These are phyloP conservation scores for Centroberyx gerrardi DNA, from an alignment of 2,797 vertebrate species.

Conservation along the genomic window DNA sequence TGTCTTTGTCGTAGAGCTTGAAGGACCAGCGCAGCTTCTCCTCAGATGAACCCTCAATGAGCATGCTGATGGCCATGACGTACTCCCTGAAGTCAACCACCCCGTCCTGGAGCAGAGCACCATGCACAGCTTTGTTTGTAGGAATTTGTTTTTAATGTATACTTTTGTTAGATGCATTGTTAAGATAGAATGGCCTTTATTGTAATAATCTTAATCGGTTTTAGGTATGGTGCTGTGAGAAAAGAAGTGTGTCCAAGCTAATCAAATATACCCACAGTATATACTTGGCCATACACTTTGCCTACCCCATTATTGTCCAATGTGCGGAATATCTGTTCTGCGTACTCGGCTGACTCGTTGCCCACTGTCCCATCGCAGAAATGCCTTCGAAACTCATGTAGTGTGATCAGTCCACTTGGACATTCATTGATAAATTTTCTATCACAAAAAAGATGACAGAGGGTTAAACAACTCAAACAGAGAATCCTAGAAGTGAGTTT, in stretches of 20 bases:
- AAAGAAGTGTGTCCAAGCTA: background rate
- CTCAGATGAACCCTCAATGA: slow-evolving; percentile 74
- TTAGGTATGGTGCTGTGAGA: too few relatives aligned
- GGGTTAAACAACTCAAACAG: background rate
- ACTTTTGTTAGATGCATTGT: background rate
- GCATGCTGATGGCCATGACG: slow-evolving; percentile 82
- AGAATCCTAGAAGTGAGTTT: background rate
- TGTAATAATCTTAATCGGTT: too few relatives aligned
- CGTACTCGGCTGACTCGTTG: slow-evolving; percentile 75
- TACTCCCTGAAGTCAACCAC: slow-evolving; percentile 84
- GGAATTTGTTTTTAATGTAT: background rate
- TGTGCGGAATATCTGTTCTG: slow-evolving; percentile 81
- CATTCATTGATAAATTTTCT: slow-evolving; percentile 84
- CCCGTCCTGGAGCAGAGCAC: slow-evolving; percentile 68
- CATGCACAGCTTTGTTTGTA: background rate
- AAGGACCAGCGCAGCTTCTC: slow-evolving; percentile 86
- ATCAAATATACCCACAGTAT: background rate
- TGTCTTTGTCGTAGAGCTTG: slow-evolving; percentile 84
- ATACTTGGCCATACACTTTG: background rate
- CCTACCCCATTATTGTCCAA: slow-evolving; percentile 80
- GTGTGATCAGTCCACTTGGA: slow-evolving; percentile 80
- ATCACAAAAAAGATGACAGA: slow-evolving; percentile 10
- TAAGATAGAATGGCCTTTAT: background rate
- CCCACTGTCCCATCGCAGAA: slow-evolving; percentile 82
- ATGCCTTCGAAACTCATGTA: slow-evolving; percentile 82